Evolutionary conservation across 2,888 invertebrate species (phyloP).

Genomic region (Melanostoma scalare): DNA sequence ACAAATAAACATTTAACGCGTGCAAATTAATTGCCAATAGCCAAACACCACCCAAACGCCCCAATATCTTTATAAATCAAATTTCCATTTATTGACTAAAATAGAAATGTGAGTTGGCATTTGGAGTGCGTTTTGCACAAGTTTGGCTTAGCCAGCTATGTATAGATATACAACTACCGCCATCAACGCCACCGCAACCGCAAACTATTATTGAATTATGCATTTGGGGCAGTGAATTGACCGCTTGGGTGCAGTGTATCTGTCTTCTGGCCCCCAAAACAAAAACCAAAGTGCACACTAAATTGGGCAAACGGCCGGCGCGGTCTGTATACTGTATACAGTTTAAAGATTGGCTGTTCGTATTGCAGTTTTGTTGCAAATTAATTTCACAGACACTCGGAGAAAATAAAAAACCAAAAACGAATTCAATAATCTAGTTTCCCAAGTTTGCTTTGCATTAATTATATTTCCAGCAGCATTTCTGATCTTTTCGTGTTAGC

Average conservation of each 20-base stretch:
- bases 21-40: conserved; percentile 54
- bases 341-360: no score
- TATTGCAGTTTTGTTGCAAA: background rate
- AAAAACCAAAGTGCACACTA: conserved; percentile 1
- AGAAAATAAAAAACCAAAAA: conserved; percentile 1
- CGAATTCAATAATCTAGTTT: conserved; percentile 15
- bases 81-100: conserved; percentile 51
- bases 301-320: conserved; percentile 18
- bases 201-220: conserved; percentile 60
- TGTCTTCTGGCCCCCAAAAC: conserved; percentile 38
- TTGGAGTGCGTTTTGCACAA: conserved; percentile 29
- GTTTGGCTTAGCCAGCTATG: background rate
- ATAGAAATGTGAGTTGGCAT: conserved; percentile 6
- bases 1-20: background rate
- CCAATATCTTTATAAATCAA: conserved; percentile 51
- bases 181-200: conserved; percentile 16
- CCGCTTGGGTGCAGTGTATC: conserved; percentile 29
- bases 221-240: conserved; percentile 61
- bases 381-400: background rate
- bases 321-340: background rate
- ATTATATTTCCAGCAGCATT: conserved; percentile 10
- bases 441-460: conserved; percentile 23
- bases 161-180: background rate
- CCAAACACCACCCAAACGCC: conserved; percentile 30
- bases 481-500: conserved; percentile 12